A percentile compares a stretch with the other conserved stretches of the same genome.
phyloP scores from a whole-genome alignment of 2,888 invertebrate genomes.

The Scaptomyza flava region DNA sequence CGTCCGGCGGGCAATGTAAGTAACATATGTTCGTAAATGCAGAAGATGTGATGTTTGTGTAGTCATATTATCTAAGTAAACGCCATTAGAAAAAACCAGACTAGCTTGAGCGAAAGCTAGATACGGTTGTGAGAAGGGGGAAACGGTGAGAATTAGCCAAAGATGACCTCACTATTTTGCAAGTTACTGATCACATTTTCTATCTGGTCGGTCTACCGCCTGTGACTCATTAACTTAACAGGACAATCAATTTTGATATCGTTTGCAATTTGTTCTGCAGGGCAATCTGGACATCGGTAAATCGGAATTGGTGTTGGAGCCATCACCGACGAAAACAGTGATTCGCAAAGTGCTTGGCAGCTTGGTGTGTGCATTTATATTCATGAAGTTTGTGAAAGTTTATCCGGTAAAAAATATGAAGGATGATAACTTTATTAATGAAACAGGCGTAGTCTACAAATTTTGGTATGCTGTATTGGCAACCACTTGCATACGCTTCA shows the following conservation, averaged over 20 bases:
- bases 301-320: slow-evolving; percentile 86
- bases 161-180: too few relatives aligned
- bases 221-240: slow-evolving; percentile 20
- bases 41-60: background rate
- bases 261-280: slow-evolving; percentile 74
- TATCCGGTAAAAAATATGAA: slow-evolving; percentile 90
- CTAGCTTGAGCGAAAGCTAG: too few relatives aligned
- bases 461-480: slow-evolving; percentile 91
- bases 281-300: slow-evolving; percentile 85
- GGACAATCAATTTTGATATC: slow-evolving; percentile 14
- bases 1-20: slow-evolving; percentile 84
- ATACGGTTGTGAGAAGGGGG: too few relatives aligned
- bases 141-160: too few relatives aligned
- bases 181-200: background rate
- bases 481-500: slow-evolving; percentile 92
- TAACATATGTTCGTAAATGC: slow-evolving; percentile 14
- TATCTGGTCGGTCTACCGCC: background rate
- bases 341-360: slow-evolving; percentile 90
- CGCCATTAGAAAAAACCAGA: background rate
- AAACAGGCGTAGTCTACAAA: slow-evolving; percentile 87
- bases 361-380: slow-evolving; percentile 89
- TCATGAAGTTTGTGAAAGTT: slow-evolving; percentile 88
- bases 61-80: slow-evolving; percentile 22
- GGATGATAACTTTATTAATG: slow-evolving; percentile 88
- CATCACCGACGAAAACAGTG: slow-evolving; percentile 90